phyloP scores from a whole-genome alignment of 92 coral and sea anemone species.

The Actinernus sp. region DNA sequence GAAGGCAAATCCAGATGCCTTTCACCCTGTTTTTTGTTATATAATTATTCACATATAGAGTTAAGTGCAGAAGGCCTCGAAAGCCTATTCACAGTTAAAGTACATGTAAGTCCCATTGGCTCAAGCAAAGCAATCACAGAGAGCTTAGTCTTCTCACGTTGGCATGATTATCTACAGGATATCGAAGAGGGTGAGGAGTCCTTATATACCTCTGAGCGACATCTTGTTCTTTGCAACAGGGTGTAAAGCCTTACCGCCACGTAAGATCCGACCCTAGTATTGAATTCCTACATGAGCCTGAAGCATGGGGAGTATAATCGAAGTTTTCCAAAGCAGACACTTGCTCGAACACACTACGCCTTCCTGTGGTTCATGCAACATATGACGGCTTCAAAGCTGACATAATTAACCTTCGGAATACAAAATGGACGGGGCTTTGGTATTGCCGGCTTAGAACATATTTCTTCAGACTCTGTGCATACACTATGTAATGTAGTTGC shows the following conservation, averaged over 20 bases:
- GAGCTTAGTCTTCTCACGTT: slow-evolving; percentile 69
- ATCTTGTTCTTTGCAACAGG: slow-evolving; percentile 79
- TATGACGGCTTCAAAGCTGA: no score
- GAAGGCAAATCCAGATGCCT: slow-evolving; percentile 44
- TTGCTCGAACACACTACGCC: no score
- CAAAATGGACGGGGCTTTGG: no score
- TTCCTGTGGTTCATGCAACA: no score
- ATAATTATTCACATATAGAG: slow-evolving; percentile 26
- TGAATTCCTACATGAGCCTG: slow-evolving; percentile 68
- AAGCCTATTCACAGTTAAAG: slow-evolving; percentile 32
- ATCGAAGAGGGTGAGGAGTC: slow-evolving; percentile 74
- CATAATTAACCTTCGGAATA: no score
- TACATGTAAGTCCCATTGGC: slow-evolving; percentile 72
- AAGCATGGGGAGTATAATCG: no score
- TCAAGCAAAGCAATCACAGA: slow-evolving; percentile 60
- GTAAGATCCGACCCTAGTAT: slow-evolving; percentile 38
- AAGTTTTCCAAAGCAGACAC: no score
- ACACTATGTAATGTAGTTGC: no score
- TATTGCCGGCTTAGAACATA: no score
- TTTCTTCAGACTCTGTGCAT: no score
- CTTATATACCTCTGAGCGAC: slow-evolving; percentile 55
- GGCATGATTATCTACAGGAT: slow-evolving; percentile 82
- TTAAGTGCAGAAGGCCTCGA: slow-evolving; percentile 68
- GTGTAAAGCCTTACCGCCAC: slow-evolving; percentile 66
- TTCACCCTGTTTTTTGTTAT: slow-evolving; percentile 60